These are phyloP conservation scores for Hyppa rectilinea DNA, from an alignment of 2,888 invertebrate genomes.

Conservation along the genomic window DNA sequence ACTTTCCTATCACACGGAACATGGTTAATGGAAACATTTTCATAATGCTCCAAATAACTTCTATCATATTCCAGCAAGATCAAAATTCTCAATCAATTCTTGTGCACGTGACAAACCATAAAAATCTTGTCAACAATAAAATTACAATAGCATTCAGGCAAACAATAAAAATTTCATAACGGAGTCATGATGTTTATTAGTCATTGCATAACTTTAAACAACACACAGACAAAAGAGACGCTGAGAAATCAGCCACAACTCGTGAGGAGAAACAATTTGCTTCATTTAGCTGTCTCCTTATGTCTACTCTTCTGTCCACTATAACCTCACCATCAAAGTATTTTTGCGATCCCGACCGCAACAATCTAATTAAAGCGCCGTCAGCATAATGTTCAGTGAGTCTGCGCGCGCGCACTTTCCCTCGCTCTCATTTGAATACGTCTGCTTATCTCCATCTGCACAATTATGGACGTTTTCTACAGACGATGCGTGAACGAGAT, in stretches of 20 bases:
- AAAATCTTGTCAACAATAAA: not conserved
- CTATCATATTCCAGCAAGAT: not conserved
- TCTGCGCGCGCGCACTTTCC: conserved; percentile 75
- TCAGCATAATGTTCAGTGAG: conserved; percentile 48
- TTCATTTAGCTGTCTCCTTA: not conserved
- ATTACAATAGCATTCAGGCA: conserved; percentile 1
- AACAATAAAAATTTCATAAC: not conserved
- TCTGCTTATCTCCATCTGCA: conserved; percentile 73
- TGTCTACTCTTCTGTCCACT: not conserved
- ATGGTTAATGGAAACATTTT: not conserved
- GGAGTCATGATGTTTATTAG: not conserved
- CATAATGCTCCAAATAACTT: not conserved
- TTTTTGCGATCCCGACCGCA: conserved; percentile 27
- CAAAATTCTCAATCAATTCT: not conserved
- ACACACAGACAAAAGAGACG: not conserved
- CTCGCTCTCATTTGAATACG: conserved; percentile 72
- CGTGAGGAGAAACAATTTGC: not conserved
- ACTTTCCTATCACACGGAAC: not conserved
- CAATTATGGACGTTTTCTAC: conserved; percentile 69
- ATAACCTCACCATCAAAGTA: not conserved
- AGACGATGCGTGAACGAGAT: conserved; percentile 63
- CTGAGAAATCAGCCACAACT: not conserved
- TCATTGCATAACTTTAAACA: not conserved
- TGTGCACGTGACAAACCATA: not conserved
- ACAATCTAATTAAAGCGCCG: conserved; percentile 44